Evolutionary conservation across 2,797 vertebrate species (phyloP).

Genomic region (Xenentodon cancila): DNA sequence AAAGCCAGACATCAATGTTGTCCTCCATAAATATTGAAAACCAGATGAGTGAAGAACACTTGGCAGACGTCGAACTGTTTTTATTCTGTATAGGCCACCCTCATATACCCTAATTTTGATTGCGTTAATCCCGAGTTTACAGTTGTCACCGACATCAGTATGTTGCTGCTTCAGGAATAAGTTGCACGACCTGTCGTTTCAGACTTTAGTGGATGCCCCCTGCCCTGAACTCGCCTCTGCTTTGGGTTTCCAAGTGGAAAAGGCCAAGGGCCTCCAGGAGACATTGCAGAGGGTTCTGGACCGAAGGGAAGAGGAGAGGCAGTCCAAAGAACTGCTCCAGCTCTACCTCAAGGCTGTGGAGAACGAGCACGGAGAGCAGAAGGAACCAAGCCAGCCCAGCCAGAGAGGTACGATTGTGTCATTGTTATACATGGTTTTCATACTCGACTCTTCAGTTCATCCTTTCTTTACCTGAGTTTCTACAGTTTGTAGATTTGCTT

Average conservation of each 20-base stretch:
- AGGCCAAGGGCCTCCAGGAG: constrained; percentile 82
- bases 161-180: background rate
- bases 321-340: constrained; percentile 89
- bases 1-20: background rate
- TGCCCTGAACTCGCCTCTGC: constrained; percentile 83
- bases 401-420: constrained; percentile 53
- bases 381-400: constrained; percentile 18
- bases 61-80: too few species aligned
- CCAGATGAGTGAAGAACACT: too few species aligned
- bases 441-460: constrained; percentile 4
- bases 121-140: background rate
- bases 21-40: too few species aligned
- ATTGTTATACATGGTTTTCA: constrained; percentile 9
- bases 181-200: constrained; percentile 23
- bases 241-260: constrained; percentile 76
- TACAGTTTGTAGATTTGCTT: too few species aligned
- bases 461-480: background rate
- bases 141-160: background rate
- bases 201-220: constrained; percentile 88
- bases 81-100: too few species aligned
- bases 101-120: too few species aligned
- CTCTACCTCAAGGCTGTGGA: constrained; percentile 87
- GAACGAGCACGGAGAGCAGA: constrained; percentile 55
- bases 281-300: constrained; percentile 90
- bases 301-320: constrained; percentile 89